Evolutionary conservation across 2,797 vertebrate species (phyloP), one percentile per base, ranked within the genome.

Genomic region (Rhincodon typus): DNA sequence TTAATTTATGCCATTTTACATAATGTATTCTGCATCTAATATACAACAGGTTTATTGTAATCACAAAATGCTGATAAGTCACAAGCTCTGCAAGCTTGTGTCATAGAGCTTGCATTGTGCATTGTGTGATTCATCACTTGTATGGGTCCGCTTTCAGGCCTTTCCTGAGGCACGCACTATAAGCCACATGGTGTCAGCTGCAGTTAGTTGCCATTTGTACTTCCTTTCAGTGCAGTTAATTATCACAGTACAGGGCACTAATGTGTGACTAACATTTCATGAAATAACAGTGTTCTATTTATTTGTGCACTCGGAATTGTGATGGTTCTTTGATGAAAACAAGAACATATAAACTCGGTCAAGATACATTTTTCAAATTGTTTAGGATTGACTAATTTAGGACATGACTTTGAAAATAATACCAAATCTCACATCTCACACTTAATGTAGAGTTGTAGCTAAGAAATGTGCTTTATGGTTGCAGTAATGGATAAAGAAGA

Each of bases 51-150:
- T 69, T 93, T 93, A 69, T 93, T 93, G 90, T 93, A 69, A n/a
- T 93, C 66, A 67, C 2, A 19, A 93, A 69, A 93, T 93, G 90
- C 90, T 69, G 66, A 27, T 17, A 67, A 93, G 90, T 93, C 90
- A 93, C 90, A 93, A 69, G 90, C 69, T 93, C n/a, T 93, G 90
- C 62, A 93, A 66, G 90, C 90, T 62, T 93, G 62, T 69, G 66
- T 93, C 90, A 69, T 93, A 93, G 66, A 93, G 90, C 66, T 93
- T 93, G n/a, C 66, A 93, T 93, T 93, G 90, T 93, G 90, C 66
- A 69, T 93, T 93, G 90, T 93, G 66, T 84, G 82, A 84, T 46
- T 23, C 46, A 25, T 23, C 21, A 84, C 1, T 46, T 84, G 38
- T 46, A 84, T 46, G 82, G 21, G 38, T 84, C 46, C 21, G 12